Evolutionary conservation across 2,888 invertebrate genomes (phyloP).

Genomic region (Clepsis dumicolana): DNA sequence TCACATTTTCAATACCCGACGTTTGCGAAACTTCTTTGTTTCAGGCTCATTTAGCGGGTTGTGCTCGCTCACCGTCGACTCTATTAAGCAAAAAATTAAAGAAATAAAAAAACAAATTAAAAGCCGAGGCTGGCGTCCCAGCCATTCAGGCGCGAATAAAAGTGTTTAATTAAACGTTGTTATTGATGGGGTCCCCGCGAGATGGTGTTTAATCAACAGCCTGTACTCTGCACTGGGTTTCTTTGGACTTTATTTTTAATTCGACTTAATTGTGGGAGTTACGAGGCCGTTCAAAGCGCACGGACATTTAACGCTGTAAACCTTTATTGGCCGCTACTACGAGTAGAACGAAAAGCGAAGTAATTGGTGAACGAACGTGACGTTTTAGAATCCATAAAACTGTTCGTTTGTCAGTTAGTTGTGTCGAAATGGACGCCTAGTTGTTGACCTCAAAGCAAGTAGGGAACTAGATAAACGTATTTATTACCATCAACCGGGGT

Average conservation of each 20-base stretch:
- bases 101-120: slow-evolving; percentile 75
- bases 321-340: slow-evolving; percentile 64
- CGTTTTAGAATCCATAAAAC: slow-evolving; percentile 29
- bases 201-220: slow-evolving; percentile 84
- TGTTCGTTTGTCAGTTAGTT: slow-evolving; percentile 16
- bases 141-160: slow-evolving; percentile 79
- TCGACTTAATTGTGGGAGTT: slow-evolving; percentile 82
- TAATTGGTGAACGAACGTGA: slow-evolving; percentile 57
- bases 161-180: slow-evolving; percentile 85
- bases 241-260: slow-evolving; percentile 77
- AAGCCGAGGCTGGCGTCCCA: slow-evolving; percentile 68
- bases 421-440: no score
- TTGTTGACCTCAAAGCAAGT: no score
- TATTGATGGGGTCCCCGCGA: slow-evolving; percentile 83
- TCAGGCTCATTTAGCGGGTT: slow-evolving; percentile 58
- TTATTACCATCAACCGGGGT: no score
- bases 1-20: slow-evolving; percentile 28
- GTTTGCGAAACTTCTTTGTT: slow-evolving; percentile 57
- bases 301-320: slow-evolving; percentile 68
- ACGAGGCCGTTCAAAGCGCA: slow-evolving; percentile 69
- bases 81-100: slow-evolving; percentile 69
- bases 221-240: slow-evolving; percentile 41
- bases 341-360: slow-evolving; percentile 53
- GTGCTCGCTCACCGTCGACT: slow-evolving; percentile 59
- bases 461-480: no score